phyloP scores from a whole-genome alignment of 2,888 invertebrate genomes.

The Matsumyia berberina region DNA sequence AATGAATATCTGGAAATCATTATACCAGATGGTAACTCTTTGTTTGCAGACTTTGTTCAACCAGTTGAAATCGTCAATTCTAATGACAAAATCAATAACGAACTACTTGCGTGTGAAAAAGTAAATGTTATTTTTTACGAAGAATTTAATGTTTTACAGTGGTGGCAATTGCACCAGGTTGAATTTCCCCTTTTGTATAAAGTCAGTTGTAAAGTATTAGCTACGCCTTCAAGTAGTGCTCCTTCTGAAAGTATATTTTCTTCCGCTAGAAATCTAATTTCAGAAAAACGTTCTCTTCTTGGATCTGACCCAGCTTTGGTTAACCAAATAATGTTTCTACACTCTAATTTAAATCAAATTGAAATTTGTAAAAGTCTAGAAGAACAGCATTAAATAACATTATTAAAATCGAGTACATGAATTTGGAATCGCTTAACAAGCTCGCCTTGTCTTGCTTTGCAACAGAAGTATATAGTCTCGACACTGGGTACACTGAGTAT shows the following conservation, averaged over 20 bases:
- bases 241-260: slow-evolving; percentile 43
- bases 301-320: slow-evolving; percentile 41
- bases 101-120: slow-evolving; percentile 38
- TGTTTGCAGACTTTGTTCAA: slow-evolving; percentile 43
- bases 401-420: too few relatives aligned
- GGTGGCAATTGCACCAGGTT: slow-evolving; percentile 16
- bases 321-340: slow-evolving; percentile 45
- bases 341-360: too few relatives aligned
- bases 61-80: slow-evolving; percentile 26
- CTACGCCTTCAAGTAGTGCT: too few relatives aligned
- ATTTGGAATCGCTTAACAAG: too few relatives aligned
- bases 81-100: slow-evolving; percentile 34
- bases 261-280: slow-evolving; percentile 43
- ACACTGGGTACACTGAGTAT: too few relatives aligned
- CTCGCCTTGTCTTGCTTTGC: too few relatives aligned
- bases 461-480: too few relatives aligned
- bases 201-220: too few relatives aligned
- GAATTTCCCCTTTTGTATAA: too few relatives aligned
- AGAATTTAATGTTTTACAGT: slow-evolving; percentile 5
- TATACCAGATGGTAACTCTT: slow-evolving; percentile 22
- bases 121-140: slow-evolving; percentile 28
- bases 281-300: slow-evolving; percentile 42
- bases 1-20: slow-evolving; percentile 19
- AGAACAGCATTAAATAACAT: too few relatives aligned
- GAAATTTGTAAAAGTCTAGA: slow-evolving; percentile 27